Base-by-base conservation (phyloP, 1,140 invertebrate species). In the Lanistes nyassanus region DNA sequence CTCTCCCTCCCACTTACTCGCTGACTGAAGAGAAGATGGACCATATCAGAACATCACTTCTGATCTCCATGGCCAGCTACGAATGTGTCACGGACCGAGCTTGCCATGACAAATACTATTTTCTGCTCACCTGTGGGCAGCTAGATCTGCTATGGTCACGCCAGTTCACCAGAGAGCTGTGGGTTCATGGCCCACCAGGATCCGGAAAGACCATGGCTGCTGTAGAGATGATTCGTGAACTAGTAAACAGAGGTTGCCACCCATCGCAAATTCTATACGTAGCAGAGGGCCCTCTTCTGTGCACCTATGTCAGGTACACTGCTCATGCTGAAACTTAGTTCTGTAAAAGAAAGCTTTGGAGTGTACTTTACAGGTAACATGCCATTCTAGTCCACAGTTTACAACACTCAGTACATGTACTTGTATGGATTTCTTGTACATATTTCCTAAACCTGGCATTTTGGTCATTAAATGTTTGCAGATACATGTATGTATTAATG, bases 111-210 rank as follows among this genome's bases (percentile, higher is more conserved):
- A 68, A 75, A 55, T 83, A 82, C 42, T 80, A 81, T 47, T 83
- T 83, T 65, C 60, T 84, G 65, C 70, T 84, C 75, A 84, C 84
- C n/a, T 82, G 81, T 74, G 84, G 84, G 60, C 84, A 85, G 82
- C 82, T 85, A 78, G 80, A 85, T 55, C 65, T 85, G 78, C 72
- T 85, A 66, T 83, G 81, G 80, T 82, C 74, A 0, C 81, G 80
- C 39, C 84, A 85, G 69, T 84, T 82, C 75, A 82, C 80, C 58
- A 82, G 76, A 55, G 83, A 85, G 76, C 79, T 85, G 55, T 85
- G 84, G 84, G 77, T 85, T 31, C 84, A 85, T 67, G 83, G 84
- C 60, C 84, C 84, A 7, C 83, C 84, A 23, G 84, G 83, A 0
- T 72, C 79, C 31, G 84, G 84, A 3, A 85, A 85, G 64, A 85